Base-by-base conservation (phyloP, 2,113 vertebrate species). In the Sialia sialis region DNA sequence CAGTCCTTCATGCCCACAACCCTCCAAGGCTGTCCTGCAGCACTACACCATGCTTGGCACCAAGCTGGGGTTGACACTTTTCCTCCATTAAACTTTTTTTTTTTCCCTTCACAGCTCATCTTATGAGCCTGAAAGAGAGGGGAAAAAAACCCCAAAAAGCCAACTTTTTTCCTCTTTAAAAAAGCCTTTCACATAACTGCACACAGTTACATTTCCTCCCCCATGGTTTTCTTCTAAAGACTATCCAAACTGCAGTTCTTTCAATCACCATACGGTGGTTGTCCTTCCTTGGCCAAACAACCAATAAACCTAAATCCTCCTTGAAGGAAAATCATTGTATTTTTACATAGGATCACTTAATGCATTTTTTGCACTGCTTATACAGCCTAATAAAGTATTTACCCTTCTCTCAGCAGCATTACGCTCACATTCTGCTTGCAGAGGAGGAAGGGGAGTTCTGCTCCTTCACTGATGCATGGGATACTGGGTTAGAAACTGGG, bases 391-490 rank as follows among this genome's bases (percentile, higher is more conserved):
- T 23, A 62, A 86, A 8, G 10, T 74, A 34, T 80, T 93, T 84
- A 80, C 67, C 51, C 38, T 81, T 66, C 68, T 52, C 21, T 70
- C 68, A 58, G 77, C 68, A 51, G 34, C 27, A 6, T 1, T 13
- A 20, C 36, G 13, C 34, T 86, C 41, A 19, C 0, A 1, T 6
- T 48, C 54, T 68, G 23, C 60, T 43, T 20, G n/a, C 8, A 48
- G 52, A 73, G 63, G 51, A 62, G 19, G 49, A 76, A 16, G 9
- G 17, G 19, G 21, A 56, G 44, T 15, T 58, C 46, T 66, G 16
- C 19, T n/a, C 56, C 69, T 48, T n/a, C 34, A 3, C n/a, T 16
- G 13, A 5, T 3, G 1, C 32, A 5, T 0, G 0, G 15, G 4
- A n/a, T 12, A 6, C 72, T n/a, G 46, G 44, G 16, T 38, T 30